Evolutionary conservation across 2,113 vertebrate species (phyloP).

Genomic region (Pithys albifrons): DNA sequence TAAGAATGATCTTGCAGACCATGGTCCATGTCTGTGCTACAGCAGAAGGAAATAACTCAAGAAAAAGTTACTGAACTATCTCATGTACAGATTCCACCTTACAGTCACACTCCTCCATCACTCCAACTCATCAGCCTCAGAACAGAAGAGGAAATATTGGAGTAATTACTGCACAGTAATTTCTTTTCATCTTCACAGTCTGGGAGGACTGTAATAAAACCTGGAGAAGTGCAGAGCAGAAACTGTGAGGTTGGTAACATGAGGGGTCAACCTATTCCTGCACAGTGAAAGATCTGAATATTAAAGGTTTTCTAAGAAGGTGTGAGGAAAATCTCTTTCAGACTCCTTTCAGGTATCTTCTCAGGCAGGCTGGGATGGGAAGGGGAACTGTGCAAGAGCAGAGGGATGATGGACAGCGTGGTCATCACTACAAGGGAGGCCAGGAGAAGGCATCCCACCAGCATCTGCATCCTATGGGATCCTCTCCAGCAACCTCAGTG

Average conservation of each 20-base stretch:
- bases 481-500: too few species aligned
- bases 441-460: not conserved
- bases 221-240: not conserved
- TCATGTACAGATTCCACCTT: not conserved
- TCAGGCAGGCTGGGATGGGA: not conserved
- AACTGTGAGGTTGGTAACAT: not conserved
- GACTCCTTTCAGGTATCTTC: not conserved
- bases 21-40: not conserved
- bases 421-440: not conserved
- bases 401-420: not conserved
- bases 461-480: rapidly evolving
- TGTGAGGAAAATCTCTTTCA: not conserved
- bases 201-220: not conserved
- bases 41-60: not conserved
- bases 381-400: rapidly evolving
- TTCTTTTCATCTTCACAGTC: not conserved
- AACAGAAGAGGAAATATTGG: not conserved
- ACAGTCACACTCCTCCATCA: not conserved
- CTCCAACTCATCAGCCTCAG: not conserved
- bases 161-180: not conserved
- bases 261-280: not conserved
- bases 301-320: not conserved
- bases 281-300: not conserved
- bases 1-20: not conserved
- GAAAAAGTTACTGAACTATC: not conserved